Evolutionary conservation across 2,113 vertebrate genomes (phyloP).

Genomic region (Clarias batrachus): DNA sequence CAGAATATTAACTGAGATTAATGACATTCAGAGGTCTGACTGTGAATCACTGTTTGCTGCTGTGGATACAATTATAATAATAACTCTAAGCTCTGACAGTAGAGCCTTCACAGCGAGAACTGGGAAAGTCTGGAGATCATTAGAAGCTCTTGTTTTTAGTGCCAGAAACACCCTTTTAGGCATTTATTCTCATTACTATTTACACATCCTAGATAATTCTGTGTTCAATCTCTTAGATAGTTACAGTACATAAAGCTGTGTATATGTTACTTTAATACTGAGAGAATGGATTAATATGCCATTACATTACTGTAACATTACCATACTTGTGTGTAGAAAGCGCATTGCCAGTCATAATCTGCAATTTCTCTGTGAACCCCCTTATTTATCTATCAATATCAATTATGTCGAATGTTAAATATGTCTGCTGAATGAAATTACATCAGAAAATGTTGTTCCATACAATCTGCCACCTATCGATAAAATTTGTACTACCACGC

Average conservation of each 20-base stretch:
- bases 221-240: not conserved
- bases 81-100: conserved; percentile 11
- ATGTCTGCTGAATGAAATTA: not conserved
- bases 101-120: conserved; percentile 13
- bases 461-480: not conserved
- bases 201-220: not conserved
- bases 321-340: not conserved
- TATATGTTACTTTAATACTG: not conserved
- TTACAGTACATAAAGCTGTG: not conserved
- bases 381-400: not conserved
- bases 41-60: conserved; percentile 15
- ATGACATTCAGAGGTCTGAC: conserved; percentile 4
- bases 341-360: not conserved
- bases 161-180: not conserved
- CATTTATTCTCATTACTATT: not conserved
- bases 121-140: conserved; percentile 2
- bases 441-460: not conserved
- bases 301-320: not conserved
- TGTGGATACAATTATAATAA: conserved; percentile 8
- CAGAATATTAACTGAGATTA: conserved; percentile 14
- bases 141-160: not conserved
- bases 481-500: not conserved
- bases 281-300: not conserved
- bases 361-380: not conserved
- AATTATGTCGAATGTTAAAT: not conserved